phyloP scores from a whole-genome alignment of 2,113 vertebrate genomes.

The Colinus virginianus region DNA sequence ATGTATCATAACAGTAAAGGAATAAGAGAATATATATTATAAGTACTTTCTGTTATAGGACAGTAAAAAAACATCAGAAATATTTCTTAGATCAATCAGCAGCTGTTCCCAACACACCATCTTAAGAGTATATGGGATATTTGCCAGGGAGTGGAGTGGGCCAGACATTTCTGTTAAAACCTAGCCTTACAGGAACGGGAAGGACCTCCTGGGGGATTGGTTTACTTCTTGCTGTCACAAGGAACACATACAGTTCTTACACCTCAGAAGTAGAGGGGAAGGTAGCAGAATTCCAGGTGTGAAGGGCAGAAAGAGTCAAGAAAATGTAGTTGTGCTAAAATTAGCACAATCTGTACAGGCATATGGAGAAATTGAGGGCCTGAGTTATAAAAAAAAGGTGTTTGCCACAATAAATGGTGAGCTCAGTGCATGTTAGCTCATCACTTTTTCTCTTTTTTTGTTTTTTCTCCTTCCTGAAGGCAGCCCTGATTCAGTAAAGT shows the following conservation, averaged over 20 bases:
- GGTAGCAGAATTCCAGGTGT: not conserved
- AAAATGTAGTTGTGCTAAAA: not conserved
- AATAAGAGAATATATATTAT: not conserved
- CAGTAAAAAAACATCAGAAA: not conserved
- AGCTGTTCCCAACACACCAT: not conserved
- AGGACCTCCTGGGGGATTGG: not conserved
- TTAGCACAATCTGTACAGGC: not conserved
- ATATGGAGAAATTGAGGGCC: not conserved
- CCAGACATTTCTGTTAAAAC: not conserved
- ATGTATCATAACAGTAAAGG: not conserved
- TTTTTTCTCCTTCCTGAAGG: not conserved
- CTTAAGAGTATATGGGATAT: not conserved
- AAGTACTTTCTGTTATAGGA: not conserved
- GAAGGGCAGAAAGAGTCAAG: not conserved
- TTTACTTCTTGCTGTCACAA: not conserved
- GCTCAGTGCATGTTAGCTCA: not conserved
- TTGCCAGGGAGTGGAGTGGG: not conserved
- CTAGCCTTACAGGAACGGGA: not conserved
- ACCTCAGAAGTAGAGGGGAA: not conserved
- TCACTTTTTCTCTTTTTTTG: not conserved
- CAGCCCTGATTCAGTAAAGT: not conserved
- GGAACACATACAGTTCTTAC: not conserved
- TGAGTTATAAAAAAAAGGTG: not conserved
- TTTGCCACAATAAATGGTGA: not conserved
- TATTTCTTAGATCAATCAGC: not conserved